These are phyloP conservation scores for Mormoops blainvillei DNA, from an alignment of 2,113 vertebrate genomes.

Conservation along the genomic window DNA sequence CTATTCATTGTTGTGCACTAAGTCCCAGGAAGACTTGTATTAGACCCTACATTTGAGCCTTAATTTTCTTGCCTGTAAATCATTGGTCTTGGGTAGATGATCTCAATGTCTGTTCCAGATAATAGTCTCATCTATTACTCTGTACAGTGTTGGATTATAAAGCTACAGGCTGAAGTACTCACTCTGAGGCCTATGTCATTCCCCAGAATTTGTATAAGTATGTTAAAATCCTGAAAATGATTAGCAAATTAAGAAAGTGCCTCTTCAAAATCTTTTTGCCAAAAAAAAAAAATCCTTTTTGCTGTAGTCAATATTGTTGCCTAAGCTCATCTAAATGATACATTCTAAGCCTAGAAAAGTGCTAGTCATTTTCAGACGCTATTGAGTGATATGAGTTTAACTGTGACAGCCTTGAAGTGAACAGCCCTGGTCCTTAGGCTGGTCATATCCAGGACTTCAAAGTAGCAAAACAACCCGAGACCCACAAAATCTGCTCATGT, in stretches of 20 bases:
- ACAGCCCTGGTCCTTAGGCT: not conserved
- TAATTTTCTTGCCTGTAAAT: not conserved
- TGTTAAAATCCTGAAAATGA: not conserved
- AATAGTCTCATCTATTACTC: not conserved
- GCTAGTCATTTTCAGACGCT: not conserved
- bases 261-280: not conserved
- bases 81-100: not conserved
- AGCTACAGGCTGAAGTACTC: not conserved
- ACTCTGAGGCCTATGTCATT: not conserved
- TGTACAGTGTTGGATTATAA: not conserved
- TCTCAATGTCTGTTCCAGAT: not conserved
- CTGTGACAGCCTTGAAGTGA: not conserved
- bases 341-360: not conserved
- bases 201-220: not conserved
- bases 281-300: not conserved
- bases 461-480: not conserved
- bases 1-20: accelerated
- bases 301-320: not conserved
- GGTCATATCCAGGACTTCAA: not conserved
- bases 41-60: not conserved
- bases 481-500: not conserved
- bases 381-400: not conserved
- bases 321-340: not conserved
- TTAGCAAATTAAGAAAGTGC: not conserved
- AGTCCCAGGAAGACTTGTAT: too few species aligned